Evolutionary conservation across 2,888 invertebrate species (phyloP), one percentile per base, ranked within the genome.

Genomic region (Dasypolia templi): DNA sequence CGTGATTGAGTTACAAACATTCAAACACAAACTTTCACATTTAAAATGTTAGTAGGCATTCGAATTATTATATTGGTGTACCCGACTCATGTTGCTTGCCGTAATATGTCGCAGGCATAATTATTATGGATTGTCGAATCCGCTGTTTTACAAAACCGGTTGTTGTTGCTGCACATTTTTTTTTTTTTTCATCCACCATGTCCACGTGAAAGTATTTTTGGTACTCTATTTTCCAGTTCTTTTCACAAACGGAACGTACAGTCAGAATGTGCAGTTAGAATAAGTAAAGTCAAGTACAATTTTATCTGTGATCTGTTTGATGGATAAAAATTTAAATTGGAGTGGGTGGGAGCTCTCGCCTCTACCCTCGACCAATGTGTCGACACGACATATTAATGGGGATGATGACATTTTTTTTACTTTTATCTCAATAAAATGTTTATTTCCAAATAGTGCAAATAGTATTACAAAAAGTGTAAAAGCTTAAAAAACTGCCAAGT

Each of bases 271-370:
- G 29, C 32, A 14, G 42, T 29, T 51, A 2, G 44, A 49, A 58
- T 71, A 32, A 51, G 39, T 66, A 69, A 66, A 61, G 32, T 58
- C 58, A 55, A 63, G 53, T 74, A 62, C 32, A 63, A 53, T 79
- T 59, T 67, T 68, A 32, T 46, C 19, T 68, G 49, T 62, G 53
- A 67, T 79, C 35, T 32, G 56, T 22, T 49, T 29, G 46, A 68
- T 66, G 58, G 32, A 80, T 84, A 65, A 58, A 68, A 80, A 80
- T 68, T 32, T 58, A 66, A 58, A 80, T 79, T 51, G 32, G 35
- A 62, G 65, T 80, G 68, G 46, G 59, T 3, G 44, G 32, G 17
- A 26, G 53, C 22, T 49, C 53, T 55, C 67, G 49, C 44, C 32
- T 46, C 22, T 42, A 51, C 46, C 29, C 64, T 42, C n/a, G 14